phyloP scores from a whole-genome alignment of 2,888 invertebrate genomes.

The Hetaerina titia region DNA sequence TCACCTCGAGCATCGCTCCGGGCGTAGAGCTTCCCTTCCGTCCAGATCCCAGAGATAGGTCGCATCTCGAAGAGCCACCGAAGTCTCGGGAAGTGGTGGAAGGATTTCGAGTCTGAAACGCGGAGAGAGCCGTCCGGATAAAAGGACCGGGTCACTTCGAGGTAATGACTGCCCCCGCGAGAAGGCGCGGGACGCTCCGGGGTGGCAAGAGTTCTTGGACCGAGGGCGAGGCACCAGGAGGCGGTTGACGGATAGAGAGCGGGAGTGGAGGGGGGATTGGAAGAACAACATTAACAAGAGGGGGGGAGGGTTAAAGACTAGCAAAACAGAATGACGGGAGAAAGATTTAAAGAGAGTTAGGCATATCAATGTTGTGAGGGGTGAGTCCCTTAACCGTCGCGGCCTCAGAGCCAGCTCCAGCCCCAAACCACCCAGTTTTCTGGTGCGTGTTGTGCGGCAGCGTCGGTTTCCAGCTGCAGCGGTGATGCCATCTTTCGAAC shows the following conservation, averaged over 20 bases:
- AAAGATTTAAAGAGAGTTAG: not conserved
- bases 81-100: not conserved
- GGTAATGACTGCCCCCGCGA: conserved; percentile 49
- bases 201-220: conserved; percentile 28
- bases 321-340: not conserved
- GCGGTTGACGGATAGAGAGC: conserved; percentile 34
- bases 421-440: not conserved
- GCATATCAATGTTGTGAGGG: not conserved
- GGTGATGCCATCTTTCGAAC: conserved; percentile 66
- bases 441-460: conserved; percentile 31
- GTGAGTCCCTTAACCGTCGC: not conserved
- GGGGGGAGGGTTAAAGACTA: not conserved
- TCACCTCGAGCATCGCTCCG: not conserved
- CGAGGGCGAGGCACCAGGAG: not conserved
- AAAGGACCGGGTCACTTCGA: not conserved
- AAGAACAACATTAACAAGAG: not conserved
- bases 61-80: not conserved
- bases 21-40: not conserved
- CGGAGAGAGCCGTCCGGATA: not conserved
- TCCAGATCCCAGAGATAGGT: not conserved
- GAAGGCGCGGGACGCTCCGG: conserved; percentile 45
- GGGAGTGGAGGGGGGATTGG: not conserved
- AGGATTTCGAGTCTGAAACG: not conserved
- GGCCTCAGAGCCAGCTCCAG: not conserved
- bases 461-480: conserved; percentile 45